Conservation (phyloP, 2,888 invertebrate species). For the Allolobophora icterica region DNA sequence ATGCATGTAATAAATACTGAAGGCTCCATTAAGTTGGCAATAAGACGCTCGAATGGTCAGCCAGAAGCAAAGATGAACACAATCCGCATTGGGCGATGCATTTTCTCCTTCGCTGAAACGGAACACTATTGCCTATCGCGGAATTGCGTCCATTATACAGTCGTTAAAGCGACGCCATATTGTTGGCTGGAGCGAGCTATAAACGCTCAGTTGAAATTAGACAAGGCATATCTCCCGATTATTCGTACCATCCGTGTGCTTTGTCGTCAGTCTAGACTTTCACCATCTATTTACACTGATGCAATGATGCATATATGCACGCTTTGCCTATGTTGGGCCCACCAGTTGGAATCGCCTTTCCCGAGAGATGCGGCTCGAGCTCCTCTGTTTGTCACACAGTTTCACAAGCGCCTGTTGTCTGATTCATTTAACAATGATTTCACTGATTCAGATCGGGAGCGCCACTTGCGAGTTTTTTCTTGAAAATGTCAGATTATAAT, state of each 20-base stretch:
- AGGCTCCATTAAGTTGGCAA: not conserved
- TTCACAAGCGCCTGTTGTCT: too few species aligned
- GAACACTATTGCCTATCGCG: not conserved
- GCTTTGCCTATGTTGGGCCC: too few species aligned
- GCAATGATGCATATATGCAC: too few species aligned
- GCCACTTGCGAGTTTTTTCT: too few species aligned
- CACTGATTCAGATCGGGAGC: too few species aligned
- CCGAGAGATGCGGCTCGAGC: too few species aligned
- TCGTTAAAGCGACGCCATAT: not conserved
- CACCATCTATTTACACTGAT: too few species aligned
- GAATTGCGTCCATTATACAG: not conserved
- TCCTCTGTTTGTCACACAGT: too few species aligned
- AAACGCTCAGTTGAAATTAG: not conserved
- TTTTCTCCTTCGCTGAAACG: not conserved
- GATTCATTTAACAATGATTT: too few species aligned
- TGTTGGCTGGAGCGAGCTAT: not conserved
- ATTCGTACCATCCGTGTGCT: not conserved
- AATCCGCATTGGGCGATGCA: not conserved
- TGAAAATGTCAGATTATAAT: too few species aligned
- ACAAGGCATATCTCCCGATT: not conserved
- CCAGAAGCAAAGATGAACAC: not conserved
- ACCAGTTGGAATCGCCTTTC: too few species aligned
- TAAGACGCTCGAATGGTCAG: not conserved
- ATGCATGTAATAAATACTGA: conserved; percentile 3
- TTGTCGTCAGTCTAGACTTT: too few species aligned